A percentile compares a stretch with the other conserved stretches of the same genome.
Conservation (phyloP, 2,888 invertebrate genomes). For the Carpatolechia fugitivella region DNA sequence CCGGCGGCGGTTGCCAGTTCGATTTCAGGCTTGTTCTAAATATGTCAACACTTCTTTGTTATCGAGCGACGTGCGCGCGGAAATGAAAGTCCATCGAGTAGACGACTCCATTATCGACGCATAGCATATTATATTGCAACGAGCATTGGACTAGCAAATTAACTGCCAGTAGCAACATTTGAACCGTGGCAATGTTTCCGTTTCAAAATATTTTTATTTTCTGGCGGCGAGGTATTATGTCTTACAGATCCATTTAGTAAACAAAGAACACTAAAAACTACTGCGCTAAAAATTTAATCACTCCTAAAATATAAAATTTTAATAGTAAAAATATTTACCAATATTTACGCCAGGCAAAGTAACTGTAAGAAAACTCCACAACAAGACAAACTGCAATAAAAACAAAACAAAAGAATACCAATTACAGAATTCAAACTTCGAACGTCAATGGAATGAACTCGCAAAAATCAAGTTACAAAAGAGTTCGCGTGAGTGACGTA, state of each 20-base stretch:
- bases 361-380: neutral
- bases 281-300: too few relatives aligned
- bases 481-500: slow-evolving; percentile 72
- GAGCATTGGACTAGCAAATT: slow-evolving; percentile 38
- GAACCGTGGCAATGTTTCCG: neutral
- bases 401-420: neutral
- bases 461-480: slow-evolving; percentile 44
- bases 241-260: too few relatives aligned
- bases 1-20: slow-evolving; percentile 51
- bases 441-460: slow-evolving; percentile 19
- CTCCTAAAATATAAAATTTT: too few relatives aligned
- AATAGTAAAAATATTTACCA: too few relatives aligned
- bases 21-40: slow-evolving; percentile 80
- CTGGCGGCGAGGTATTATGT: too few relatives aligned
- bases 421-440: slow-evolving; percentile 19
- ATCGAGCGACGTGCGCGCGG: slow-evolving; percentile 71
- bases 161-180: slow-evolving; percentile 30
- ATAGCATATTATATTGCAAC: slow-evolving; percentile 59
- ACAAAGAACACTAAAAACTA: too few relatives aligned
- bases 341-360: too few relatives aligned
- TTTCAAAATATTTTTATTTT: neutral
- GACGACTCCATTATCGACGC: slow-evolving; percentile 64
- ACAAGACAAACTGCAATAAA: neutral
- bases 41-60: slow-evolving; percentile 78
- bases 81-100: slow-evolving; percentile 75